Conservation (phyloP, 2,888 invertebrate species). For the Ophioninae sp. region DNA sequence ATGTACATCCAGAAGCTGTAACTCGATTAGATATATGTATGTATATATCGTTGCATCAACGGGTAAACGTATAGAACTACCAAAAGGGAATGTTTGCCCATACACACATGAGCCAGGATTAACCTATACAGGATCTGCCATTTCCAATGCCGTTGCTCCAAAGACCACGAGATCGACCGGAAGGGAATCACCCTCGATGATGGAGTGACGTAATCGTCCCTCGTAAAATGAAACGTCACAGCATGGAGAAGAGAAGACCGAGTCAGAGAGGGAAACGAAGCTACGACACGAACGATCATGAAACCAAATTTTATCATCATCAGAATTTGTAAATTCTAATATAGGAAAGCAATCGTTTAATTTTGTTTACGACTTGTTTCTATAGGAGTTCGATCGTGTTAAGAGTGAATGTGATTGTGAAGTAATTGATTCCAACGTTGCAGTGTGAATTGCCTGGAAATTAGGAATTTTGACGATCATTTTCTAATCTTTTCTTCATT, state of each 20-base stretch:
- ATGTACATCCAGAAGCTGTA: constrained; percentile 39
- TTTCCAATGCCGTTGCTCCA: constrained; percentile 39
- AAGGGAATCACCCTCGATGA: constrained; percentile 53
- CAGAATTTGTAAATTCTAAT: constrained; percentile 29
- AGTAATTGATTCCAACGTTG: too few relatives aligned
- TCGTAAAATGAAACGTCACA: constrained; percentile 53
- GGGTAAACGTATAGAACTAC: constrained; percentile 22
- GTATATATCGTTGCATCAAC: constrained; percentile 20
- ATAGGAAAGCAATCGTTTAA: too few relatives aligned
- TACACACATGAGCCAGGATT: constrained; percentile 47
- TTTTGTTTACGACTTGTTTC: too few relatives aligned
- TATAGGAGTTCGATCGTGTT: too few relatives aligned
- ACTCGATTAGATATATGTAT: constrained; percentile 1
- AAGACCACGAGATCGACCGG: constrained; percentile 55
- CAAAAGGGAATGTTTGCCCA: constrained; percentile 51
- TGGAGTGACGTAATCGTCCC: constrained; percentile 47
- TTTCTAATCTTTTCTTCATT: too few relatives aligned
- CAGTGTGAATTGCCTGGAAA: too few relatives aligned
- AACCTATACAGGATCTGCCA: constrained; percentile 35
- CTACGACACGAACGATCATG: neutral
- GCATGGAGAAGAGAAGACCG: neutral
- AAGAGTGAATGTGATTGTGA: too few relatives aligned
- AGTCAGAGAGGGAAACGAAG: constrained; percentile 11
- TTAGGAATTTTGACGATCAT: too few relatives aligned
- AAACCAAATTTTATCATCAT: constrained; percentile 2